Base-by-base conservation (phyloP, 2,888 invertebrate species). In the Iphiclides podalirius region DNA sequence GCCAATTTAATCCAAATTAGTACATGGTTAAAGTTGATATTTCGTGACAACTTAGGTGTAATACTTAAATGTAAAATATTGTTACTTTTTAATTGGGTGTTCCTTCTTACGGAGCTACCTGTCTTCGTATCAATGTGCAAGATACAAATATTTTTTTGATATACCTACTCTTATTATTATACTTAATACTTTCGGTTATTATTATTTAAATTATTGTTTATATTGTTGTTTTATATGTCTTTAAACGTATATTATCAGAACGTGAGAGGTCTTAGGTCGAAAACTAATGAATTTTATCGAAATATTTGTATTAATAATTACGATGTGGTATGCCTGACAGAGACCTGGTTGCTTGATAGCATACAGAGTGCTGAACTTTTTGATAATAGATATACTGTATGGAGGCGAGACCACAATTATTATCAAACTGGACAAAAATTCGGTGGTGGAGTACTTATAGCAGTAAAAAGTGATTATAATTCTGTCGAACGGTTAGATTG, bases 331-430 rank as follows among this genome's bases (percentile, higher is more conserved):
- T 35, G 37, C 17, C 15, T 37, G 4, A 37, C 16, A n/a, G 37
- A 37, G 37, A 37, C 16, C n/a, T 37, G 37, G 38, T 12, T 38
- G 11, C 20, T 23, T n/a, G 38, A 38, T 38, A 20, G 38, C 11
- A 38, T 38, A n/a, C 1, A n/a, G 2, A 23, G 12, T 20, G 1
- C n/a, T 4, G 38, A 38, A 17, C 20, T 38, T 1, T 38, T 38
- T 20, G 23, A 23, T 12, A 12, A 38, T 38, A 23, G 23, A 12
- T 38, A 38, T 20, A 38, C 15, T 35, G 35, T 35, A 15, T 35
- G 35, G 35, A 13, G 35, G 14, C 35, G 35, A 4, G 35, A 38
- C 20, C n/a, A 6, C 1, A 20, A 38, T n/a, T 38, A 20, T 11
- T 1, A 6, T 38, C 2, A 31, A 31, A 31, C 11, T n/a, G 31